Evolutionary conservation across 2,797 vertebrate species (phyloP).

Genomic region (Acipenser ruthenus): DNA sequence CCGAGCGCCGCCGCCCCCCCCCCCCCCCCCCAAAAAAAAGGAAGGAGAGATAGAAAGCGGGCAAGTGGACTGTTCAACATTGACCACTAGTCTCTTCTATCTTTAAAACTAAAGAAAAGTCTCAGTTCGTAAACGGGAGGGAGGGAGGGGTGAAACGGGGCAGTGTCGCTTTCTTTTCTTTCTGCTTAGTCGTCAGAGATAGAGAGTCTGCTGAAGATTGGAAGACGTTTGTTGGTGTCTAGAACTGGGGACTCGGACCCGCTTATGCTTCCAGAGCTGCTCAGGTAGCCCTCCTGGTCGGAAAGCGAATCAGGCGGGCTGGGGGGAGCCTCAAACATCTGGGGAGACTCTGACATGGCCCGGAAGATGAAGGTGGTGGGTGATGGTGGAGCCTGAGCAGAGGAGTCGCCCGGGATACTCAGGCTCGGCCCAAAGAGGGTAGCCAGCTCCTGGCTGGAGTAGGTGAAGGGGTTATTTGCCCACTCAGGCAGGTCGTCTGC

Average conservation of each 20-base stretch:
- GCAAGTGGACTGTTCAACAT: background rate
- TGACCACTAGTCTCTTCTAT: background rate
- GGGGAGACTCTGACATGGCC: slow-evolving; percentile 87
- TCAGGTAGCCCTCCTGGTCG: slow-evolving; percentile 96
- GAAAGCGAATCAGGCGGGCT: slow-evolving; percentile 93
- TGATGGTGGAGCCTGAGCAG: slow-evolving; percentile 60
- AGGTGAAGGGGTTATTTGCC: slow-evolving; percentile 88
- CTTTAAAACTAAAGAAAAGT: background rate
- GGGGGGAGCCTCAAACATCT: slow-evolving; percentile 81
- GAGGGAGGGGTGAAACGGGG: too few species aligned
- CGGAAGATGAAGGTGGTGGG: slow-evolving; percentile 80
- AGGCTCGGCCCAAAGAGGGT: slow-evolving; percentile 85
- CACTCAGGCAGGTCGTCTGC: slow-evolving; percentile 81
- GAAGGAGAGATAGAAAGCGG: background rate
- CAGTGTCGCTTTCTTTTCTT: too few species aligned
- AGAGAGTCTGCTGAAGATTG: slow-evolving; percentile 98
- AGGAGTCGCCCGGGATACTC: slow-evolving; percentile 63
- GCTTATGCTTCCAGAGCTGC: slow-evolving; percentile 89
- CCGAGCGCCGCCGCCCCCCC: too few species aligned
- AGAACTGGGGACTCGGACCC: slow-evolving; percentile 89
- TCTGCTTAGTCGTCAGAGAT: slow-evolving; percentile 87
- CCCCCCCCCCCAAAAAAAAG: too few species aligned
- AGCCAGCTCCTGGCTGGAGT: slow-evolving; percentile 96
- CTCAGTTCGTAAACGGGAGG: slow-evolving; percentile 2
- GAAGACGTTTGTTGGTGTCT: slow-evolving; percentile 89